These are phyloP conservation scores for Drosophila imparisetae DNA, from an alignment of 2,888 invertebrate species.

Conservation along the genomic window DNA sequence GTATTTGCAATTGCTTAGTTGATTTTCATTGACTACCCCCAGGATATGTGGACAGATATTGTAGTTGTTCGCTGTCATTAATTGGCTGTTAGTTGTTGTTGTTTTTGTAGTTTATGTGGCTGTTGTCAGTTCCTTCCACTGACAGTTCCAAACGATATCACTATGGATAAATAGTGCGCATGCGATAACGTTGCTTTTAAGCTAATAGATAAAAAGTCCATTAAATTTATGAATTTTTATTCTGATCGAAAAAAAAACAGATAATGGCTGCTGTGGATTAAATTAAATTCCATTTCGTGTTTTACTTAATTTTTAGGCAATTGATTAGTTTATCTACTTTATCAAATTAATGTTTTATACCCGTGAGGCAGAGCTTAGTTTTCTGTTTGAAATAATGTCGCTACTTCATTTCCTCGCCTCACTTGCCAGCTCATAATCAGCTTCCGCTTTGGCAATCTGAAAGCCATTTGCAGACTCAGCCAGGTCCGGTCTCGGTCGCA, in stretches of 20 bases:
- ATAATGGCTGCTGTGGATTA: neutral
- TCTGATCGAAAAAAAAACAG: neutral
- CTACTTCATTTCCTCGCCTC: conserved; percentile 63
- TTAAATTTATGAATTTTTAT: neutral
- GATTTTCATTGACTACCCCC: conserved; percentile 76
- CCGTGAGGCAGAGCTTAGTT: conserved; percentile 10
- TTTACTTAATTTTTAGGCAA: neutral
- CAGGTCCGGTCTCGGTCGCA: conserved; percentile 17
- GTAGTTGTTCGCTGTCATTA: conserved; percentile 75
- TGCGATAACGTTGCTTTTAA: conserved; percentile 24
- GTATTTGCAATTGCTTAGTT: conserved; percentile 76
- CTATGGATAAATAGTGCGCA: conserved; percentile 42
- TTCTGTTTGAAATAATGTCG: conserved; percentile 17
- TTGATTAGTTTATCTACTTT: neutral
- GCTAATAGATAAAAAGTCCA: conserved; percentile 22
- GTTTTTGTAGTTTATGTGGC: conserved; percentile 21
- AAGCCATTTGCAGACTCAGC: conserved; percentile 31
- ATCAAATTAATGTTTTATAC: neutral
- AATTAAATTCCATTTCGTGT: too few species aligned
- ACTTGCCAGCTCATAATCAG: conserved; percentile 52
- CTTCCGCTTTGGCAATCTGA: conserved; percentile 55
- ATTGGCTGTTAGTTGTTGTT: conserved; percentile 65
- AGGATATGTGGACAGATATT: conserved; percentile 64
- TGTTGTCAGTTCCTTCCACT: conserved; percentile 50
- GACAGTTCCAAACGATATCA: conserved; percentile 47